phyloP scores from a whole-genome alignment of 2,797 vertebrate species.

The Myotis myotis region DNA sequence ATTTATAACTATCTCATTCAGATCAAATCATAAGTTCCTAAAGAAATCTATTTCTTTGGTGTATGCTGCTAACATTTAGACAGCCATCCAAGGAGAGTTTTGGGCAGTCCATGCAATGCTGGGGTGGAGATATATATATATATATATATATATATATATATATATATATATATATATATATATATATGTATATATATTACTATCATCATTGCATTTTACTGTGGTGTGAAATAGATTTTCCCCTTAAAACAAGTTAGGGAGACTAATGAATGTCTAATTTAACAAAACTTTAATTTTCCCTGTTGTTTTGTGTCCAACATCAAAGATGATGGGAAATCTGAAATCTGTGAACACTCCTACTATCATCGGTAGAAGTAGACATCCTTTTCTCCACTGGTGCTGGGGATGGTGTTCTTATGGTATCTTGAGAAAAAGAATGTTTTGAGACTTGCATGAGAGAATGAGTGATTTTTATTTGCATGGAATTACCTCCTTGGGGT shows the following conservation, averaged over 20 bases:
- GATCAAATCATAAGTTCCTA: not conserved
- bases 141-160: too few species aligned
- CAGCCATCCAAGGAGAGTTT: not conserved
- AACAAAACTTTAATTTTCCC: not conserved
- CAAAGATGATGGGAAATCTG: not conserved
- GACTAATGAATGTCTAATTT: not conserved
- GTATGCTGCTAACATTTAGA: constrained; percentile 42
- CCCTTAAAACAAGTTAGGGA: not conserved
- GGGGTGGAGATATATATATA: not conserved
- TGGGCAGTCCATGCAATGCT: not conserved
- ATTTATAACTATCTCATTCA: constrained; percentile 31
- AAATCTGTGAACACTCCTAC: constrained; percentile 46
- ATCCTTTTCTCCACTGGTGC: too few species aligned
- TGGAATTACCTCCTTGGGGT: too few species aligned
- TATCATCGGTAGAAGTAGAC: not conserved
- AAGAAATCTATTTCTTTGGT: not conserved
- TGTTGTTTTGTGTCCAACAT: not conserved
- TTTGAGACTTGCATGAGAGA: too few species aligned
- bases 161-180: too few species aligned
- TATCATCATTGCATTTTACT: not conserved
- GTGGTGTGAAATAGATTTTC: not conserved
- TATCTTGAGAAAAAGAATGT: too few species aligned
- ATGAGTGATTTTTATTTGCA: too few species aligned
- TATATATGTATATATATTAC: too few species aligned
- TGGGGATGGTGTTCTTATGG: too few species aligned